Evolutionary conservation across 2,888 invertebrate genomes (phyloP).

Genomic region (Theretra japonica): DNA sequence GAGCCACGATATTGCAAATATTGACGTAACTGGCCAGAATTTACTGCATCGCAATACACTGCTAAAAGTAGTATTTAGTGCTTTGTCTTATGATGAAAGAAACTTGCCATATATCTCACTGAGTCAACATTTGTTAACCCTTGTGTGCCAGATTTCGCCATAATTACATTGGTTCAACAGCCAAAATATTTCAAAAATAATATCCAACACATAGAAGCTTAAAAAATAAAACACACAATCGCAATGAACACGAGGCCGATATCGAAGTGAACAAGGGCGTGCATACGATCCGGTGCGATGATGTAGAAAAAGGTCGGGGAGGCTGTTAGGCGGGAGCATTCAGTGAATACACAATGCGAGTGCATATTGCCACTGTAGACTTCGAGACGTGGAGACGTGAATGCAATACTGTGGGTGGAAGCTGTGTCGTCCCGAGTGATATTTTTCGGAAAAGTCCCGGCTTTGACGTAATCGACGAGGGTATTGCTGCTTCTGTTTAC

Average conservation of each 20-base stretch:
- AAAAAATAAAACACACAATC: background rate
- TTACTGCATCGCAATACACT: no score
- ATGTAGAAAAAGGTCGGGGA: conserved; percentile 9
- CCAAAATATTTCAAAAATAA: background rate
- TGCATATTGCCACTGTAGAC: conserved; percentile 12
- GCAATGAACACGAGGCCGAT: background rate
- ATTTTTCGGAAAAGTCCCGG: background rate
- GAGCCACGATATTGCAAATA: no score
- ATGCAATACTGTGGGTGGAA: conserved; percentile 14
- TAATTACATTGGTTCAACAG: no score
- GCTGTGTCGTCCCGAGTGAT: background rate
- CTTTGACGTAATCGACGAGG: background rate
- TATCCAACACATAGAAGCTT: background rate
- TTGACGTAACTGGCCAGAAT: no score
- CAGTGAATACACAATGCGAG: conserved; percentile 14
- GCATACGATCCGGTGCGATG: conserved; percentile 11
- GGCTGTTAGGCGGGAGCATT: background rate
- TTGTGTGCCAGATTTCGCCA: no score
- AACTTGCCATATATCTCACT: no score
- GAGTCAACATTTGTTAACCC: no score
- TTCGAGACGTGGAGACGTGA: conserved; percentile 1
- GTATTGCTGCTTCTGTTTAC: background rate
- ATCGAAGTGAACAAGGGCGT: background rate
- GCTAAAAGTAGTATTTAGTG: no score
- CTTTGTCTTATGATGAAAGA: no score